These are phyloP conservation scores for Acanthacorydalis orientalis DNA, from an alignment of 2,888 invertebrate genomes.

Conservation along the genomic window DNA sequence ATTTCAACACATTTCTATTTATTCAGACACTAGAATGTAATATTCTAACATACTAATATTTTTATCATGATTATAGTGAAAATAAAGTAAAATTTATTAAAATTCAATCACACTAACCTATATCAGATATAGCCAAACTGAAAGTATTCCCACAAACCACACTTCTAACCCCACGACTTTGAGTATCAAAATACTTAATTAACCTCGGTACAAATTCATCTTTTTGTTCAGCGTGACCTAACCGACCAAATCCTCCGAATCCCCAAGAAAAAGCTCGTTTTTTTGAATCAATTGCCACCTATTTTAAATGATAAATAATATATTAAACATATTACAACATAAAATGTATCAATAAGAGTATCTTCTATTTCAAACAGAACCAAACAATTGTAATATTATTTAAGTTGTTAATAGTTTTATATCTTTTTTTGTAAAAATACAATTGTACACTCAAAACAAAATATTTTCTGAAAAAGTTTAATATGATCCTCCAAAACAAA, in stretches of 20 bases:
- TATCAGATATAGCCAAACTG: conserved; percentile 69
- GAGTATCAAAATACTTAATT: conserved; percentile 76
- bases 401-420: too few relatives aligned
- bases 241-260: conserved; percentile 84
- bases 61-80: too few relatives aligned
- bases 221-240: conserved; percentile 84
- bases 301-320: conserved; percentile 8
- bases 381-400: too few relatives aligned
- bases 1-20: too few relatives aligned
- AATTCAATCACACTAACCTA: conserved; percentile 29
- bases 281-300: conserved; percentile 67
- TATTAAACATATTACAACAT: conserved; percentile 2
- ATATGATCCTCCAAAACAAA: too few relatives aligned
- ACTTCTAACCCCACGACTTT: conserved; percentile 64
- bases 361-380: too few relatives aligned
- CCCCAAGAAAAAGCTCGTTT: conserved; percentile 90
- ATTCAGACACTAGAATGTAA: too few relatives aligned
- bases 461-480: neutral
- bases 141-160: conserved; percentile 76
- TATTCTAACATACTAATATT: too few relatives aligned
- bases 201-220: conserved; percentile 72
- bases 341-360: too few relatives aligned
- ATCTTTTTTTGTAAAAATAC: neutral
- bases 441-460: neutral
- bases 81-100: neutral